Evolutionary conservation across 2,113 vertebrate genomes (phyloP).

Genomic region (Pedionomus torquatus): DNA sequence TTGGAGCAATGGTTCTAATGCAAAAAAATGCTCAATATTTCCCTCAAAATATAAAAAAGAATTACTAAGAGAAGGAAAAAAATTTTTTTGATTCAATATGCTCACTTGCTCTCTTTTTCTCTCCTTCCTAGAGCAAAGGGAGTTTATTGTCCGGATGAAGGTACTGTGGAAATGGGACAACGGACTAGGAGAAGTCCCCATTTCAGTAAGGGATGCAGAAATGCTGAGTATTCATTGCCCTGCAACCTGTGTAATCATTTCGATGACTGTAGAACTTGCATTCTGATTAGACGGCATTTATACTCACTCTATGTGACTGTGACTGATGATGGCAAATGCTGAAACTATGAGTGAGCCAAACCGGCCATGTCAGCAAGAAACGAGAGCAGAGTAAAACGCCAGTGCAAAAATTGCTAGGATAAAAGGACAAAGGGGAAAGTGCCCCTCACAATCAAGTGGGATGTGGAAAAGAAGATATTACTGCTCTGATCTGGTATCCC

Average conservation of each 20-base stretch:
- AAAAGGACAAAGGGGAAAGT: conserved; percentile 1
- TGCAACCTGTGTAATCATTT: neutral
- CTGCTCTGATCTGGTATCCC: neutral
- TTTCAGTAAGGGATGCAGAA: neutral
- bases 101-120: neutral
- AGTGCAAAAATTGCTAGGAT: neutral
- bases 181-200: neutral
- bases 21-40: neutral
- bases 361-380: conserved; percentile 20
- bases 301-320: neutral
- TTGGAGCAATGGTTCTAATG: conserved; percentile 15
- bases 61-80: neutral
- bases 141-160: neutral
- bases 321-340: neutral
- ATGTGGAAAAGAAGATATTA: neutral
- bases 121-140: neutral
- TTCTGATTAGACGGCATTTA: neutral
- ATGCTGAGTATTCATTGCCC: conserved; percentile 10
- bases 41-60: neutral
- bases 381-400: neutral
- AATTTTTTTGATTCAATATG: neutral
- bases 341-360: conserved; percentile 26
- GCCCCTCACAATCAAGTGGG: neutral
- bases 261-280: neutral
- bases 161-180: neutral